These are phyloP conservation scores for Odontocolon sp. DNA, from an alignment of 2,888 invertebrate species.

Conservation along the genomic window DNA sequence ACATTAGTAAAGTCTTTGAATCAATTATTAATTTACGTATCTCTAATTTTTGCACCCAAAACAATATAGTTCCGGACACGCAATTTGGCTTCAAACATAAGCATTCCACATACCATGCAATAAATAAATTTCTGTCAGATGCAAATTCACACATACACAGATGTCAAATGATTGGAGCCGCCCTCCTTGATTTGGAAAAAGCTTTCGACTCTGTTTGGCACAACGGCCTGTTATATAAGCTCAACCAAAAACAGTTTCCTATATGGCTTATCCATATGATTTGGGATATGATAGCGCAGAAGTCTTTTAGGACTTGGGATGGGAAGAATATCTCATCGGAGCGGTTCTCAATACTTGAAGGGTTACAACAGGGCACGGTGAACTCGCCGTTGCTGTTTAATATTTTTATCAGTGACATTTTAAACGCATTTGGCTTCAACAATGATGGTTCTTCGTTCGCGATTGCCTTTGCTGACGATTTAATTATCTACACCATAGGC, in stretches of 20 bases:
- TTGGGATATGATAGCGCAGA: constrained; percentile 43
- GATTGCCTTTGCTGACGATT: constrained; percentile 45
- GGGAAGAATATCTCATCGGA: background rate
- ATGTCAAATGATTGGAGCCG: constrained; percentile 20
- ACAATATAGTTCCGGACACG: constrained; percentile 31
- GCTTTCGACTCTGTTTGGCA: constrained; percentile 53
- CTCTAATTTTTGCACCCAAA: background rate
- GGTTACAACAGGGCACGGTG: constrained; percentile 41
- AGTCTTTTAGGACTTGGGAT: constrained; percentile 30
- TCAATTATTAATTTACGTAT: constrained; percentile 25
- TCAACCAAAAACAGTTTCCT: constrained; percentile 43
- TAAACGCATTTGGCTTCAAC: constrained; percentile 40
- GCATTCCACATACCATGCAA: constrained; percentile 47
- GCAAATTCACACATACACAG: background rate
- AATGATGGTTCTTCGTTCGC: background rate
- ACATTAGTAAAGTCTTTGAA: constrained; percentile 46
- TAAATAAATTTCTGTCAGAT: constrained; percentile 39
- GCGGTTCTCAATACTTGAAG: constrained; percentile 14
- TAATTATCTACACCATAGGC: constrained; percentile 20
- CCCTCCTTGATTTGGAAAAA: constrained; percentile 48
- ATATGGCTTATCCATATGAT: constrained; percentile 32
- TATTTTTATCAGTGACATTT: constrained; percentile 38
- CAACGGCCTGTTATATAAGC: constrained; percentile 33
- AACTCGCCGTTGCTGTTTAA: constrained; percentile 44
- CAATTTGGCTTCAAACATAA: constrained; percentile 51